These are phyloP conservation scores for Thalassoma bifasciatum DNA, from an alignment of 2,113 vertebrate genomes.

Conservation along the genomic window DNA sequence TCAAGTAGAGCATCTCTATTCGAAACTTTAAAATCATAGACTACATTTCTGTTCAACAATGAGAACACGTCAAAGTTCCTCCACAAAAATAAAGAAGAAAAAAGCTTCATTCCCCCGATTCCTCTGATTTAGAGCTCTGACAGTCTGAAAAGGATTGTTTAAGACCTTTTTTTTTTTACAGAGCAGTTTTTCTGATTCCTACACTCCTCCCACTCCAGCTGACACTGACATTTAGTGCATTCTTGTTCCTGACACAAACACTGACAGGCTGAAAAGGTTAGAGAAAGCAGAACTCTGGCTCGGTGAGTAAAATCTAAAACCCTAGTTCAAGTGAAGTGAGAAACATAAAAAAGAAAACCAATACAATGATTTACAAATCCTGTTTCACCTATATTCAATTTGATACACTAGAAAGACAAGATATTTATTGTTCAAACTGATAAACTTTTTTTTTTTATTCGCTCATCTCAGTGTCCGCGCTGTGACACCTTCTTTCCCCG, in stretches of 20 bases:
- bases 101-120: too few relatives aligned
- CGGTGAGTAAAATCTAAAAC: not conserved
- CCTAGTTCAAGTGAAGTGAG: too few relatives aligned
- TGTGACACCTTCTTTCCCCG: too few relatives aligned
- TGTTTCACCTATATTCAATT: too few relatives aligned
- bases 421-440: too few relatives aligned
- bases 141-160: slow-evolving; percentile 2
- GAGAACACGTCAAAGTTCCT: not conserved
- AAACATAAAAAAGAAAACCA: too few relatives aligned
- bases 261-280: not conserved
- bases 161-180: slow-evolving; percentile 11
- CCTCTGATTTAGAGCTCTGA: too few relatives aligned
- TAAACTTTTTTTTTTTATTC: too few relatives aligned
- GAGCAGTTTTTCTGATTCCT: slow-evolving; percentile 15
- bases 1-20: not conserved
- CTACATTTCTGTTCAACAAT: not conserved
- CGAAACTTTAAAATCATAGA: not conserved
- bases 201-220: not conserved
- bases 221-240: not conserved
- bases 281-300: not conserved
- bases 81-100: not conserved
- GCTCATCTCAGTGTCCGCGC: too few relatives aligned
- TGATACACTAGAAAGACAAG: too few relatives aligned
- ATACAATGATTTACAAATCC: too few relatives aligned
- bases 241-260: slow-evolving; percentile 17